Evolutionary conservation across 1,140 invertebrate species (phyloP), one percentile per base, ranked within the genome.

Genomic region (Leucophenga varia): DNA sequence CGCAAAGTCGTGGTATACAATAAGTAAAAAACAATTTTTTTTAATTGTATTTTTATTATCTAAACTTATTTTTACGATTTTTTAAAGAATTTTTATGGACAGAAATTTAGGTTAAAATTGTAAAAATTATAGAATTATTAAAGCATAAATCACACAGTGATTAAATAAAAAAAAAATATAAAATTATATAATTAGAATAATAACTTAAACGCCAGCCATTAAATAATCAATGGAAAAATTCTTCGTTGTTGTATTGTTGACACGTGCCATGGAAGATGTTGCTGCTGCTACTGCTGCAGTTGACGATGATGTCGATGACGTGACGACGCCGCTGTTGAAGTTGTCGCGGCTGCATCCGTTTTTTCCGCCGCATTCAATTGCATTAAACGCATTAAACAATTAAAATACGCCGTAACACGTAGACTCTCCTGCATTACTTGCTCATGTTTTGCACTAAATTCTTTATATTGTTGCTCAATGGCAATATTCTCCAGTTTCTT

Each of bases 401-500:
- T 55, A 19, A 74, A 54, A 42, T 71, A 69, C 16, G 55, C 64
- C 3, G 49, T 56, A 9, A 61, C 51, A 0, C 69, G 55, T 48
- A 64, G 48, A 8, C 53, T 55, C 30, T 60, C 52, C 34, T 72
- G 68, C 9, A 56, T 49, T 19, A 72, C 63, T 18, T 65, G 51
- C 1, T 58, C 22, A 21, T 69, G 55, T 18, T 63, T 36, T 1
- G n/a, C n/a, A 4, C 44, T 43, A 14, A 57, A 59, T 20, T 72
- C 53, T 17, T 70, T 69, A 49, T 64, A 72, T 35, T 72, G 59
- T 19, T 67, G 61, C 16, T 71, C 67, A 17, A 60, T 52, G 34
- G 61, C 57, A 9, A 73, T 40, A 34, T 73, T 52, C 18, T 73
- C 65, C 36, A 73, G 43, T 41, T 73, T 73, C 43, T 57, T 73